phyloP scores from a whole-genome alignment of 2,888 invertebrate genomes.

The Erebia ligea region DNA sequence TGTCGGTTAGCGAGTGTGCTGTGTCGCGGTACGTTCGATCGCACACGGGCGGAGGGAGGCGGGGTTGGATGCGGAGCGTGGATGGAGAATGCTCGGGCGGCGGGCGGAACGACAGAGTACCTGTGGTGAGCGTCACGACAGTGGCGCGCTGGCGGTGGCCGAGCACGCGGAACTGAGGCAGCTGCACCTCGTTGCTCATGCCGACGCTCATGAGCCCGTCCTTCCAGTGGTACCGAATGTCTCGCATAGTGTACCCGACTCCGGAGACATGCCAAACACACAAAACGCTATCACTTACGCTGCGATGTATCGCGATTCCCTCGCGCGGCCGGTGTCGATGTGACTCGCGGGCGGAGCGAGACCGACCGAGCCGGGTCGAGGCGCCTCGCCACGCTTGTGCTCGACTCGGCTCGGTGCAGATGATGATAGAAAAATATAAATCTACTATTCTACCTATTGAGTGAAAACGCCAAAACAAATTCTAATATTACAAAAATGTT shows the following conservation, averaged over 20 bases:
- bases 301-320: conserved; percentile 71
- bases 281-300: conserved; percentile 84
- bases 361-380: conserved; percentile 53
- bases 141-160: conserved; percentile 97
- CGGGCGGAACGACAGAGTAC: conserved; percentile 84
- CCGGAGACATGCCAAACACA: conserved; percentile 84
- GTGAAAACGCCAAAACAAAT: conserved; percentile 47
- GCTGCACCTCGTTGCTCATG: conserved; percentile 97
- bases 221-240: conserved; percentile 98
- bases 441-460: conserved; percentile 55
- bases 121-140: conserved; percentile 97
- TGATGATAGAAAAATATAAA: conserved; percentile 76
- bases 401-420: conserved; percentile 54
- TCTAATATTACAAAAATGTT: conserved; percentile 28
- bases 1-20: conserved; percentile 78
- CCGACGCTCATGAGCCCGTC: conserved; percentile 96
- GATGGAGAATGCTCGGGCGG: conserved; percentile 71
- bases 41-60: conserved; percentile 79
- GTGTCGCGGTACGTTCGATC: conserved; percentile 70
- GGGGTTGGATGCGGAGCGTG: conserved; percentile 75
- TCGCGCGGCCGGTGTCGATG: conserved; percentile 58
- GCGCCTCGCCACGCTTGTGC: conserved; percentile 17
- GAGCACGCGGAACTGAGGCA: conserved; percentile 98
- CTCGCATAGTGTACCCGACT: conserved; percentile 99
- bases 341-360: conserved; percentile 57